A percentile compares a stretch with the other conserved stretches of the same genome.
These are phyloP conservation scores for Gymnothorax javanicus DNA, from an alignment of 2,797 vertebrate species.

Conservation along the genomic window DNA sequence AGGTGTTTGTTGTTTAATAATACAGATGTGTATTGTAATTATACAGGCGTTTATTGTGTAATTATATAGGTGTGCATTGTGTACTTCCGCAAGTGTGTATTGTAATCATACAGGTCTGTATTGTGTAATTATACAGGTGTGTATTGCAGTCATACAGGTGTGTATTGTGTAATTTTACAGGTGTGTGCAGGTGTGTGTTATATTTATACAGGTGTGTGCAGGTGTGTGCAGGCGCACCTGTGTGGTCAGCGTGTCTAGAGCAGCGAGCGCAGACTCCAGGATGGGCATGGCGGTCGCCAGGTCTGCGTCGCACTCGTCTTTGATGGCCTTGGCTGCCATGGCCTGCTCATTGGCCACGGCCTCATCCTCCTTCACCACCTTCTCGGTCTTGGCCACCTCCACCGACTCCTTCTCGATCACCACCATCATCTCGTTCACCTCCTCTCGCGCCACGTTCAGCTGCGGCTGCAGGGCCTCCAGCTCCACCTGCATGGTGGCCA, in stretches of 20 bases:
- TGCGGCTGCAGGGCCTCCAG: constrained; percentile 88
- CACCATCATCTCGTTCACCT: constrained; percentile 87
- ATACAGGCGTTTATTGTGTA: no score
- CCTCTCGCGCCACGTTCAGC: constrained; percentile 77
- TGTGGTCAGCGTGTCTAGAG: constrained; percentile 83
- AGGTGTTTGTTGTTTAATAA: no score
- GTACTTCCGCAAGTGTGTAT: no score
- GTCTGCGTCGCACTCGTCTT: constrained; percentile 90
- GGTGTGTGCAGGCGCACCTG: constrained; percentile 69
- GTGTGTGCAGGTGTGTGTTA: no score
- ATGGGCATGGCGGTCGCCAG: constrained; percentile 83
- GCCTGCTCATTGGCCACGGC: constrained; percentile 83
- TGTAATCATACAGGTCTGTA: no score
- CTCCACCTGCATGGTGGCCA: constrained; percentile 82
- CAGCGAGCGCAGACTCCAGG: constrained; percentile 80
- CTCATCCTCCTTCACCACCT: constrained; percentile 85
- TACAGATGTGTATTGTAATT: no score
- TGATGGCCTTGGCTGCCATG: constrained; percentile 87
- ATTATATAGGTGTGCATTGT: no score
- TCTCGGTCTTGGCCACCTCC: constrained; percentile 86
- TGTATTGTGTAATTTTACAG: no score
- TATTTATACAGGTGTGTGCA: background rate
- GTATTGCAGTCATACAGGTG: no score
- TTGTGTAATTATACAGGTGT: no score
- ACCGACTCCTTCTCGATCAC: constrained; percentile 82